Conservation (phyloP, 2,888 invertebrate species). For the Leucozona laternaria region DNA sequence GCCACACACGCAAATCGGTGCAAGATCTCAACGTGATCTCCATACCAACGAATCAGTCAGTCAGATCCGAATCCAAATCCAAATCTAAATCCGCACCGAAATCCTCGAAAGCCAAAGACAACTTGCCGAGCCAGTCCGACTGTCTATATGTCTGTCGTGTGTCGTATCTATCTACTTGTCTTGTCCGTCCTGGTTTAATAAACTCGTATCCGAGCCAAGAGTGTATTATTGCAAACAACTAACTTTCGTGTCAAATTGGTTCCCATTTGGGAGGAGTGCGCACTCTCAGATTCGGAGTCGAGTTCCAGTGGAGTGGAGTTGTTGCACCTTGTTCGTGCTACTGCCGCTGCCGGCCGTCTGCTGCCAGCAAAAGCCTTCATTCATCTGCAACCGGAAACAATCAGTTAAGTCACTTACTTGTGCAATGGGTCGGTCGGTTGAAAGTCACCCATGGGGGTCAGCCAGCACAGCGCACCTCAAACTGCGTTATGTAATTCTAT, state of each 20-base stretch:
- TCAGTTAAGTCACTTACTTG: slow-evolving; percentile 71
- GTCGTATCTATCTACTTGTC: slow-evolving; percentile 38
- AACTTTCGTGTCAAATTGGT: slow-evolving; percentile 69
- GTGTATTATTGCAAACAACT: slow-evolving; percentile 42
- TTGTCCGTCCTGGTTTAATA: slow-evolving; percentile 59
- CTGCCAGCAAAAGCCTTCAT: slow-evolving; percentile 53
- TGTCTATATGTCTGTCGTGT: slow-evolving; percentile 55
- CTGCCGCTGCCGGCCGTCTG: background rate
- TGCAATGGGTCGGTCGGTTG: slow-evolving; percentile 56
- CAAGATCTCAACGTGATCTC: slow-evolving; percentile 73
- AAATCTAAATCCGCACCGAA: slow-evolving; percentile 26
- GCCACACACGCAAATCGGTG: slow-evolving; percentile 64
- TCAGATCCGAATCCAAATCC: slow-evolving; percentile 42
- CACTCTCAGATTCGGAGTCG: slow-evolving; percentile 16
- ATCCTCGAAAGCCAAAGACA: slow-evolving; percentile 51
- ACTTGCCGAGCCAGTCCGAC: slow-evolving; percentile 35
- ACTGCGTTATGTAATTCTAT: slow-evolving; percentile 53
- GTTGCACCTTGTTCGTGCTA: slow-evolving; percentile 61
- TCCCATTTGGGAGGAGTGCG: slow-evolving; percentile 61
- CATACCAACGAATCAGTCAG: slow-evolving; percentile 68
- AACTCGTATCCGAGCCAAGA: slow-evolving; percentile 48
- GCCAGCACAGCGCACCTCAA: background rate
- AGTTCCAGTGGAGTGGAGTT: slow-evolving; percentile 47
- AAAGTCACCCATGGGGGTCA: slow-evolving; percentile 30
- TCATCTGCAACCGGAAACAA: slow-evolving; percentile 72